These are phyloP conservation scores for Labrus mixtus DNA, from an alignment of 2,113 vertebrate species.

Conservation along the genomic window DNA sequence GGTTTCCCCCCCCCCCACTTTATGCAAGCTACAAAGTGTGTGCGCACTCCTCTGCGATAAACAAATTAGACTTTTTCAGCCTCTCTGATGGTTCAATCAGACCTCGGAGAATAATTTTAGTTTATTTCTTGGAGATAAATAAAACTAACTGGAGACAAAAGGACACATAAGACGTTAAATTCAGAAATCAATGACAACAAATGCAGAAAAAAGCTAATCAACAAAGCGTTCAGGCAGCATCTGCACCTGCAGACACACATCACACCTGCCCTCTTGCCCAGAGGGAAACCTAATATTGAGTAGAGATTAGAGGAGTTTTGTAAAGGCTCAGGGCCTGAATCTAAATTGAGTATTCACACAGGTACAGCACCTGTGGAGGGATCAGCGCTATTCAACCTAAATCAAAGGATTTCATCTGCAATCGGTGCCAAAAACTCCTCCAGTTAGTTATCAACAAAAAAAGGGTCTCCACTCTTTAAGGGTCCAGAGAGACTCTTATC, in stretches of 20 bases:
- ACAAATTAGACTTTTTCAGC: slow-evolving; percentile 21
- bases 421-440: slow-evolving; percentile 47
- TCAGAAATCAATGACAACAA: background rate
- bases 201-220: slow-evolving; percentile 13
- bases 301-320: slow-evolving; percentile 65
- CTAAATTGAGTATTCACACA: slow-evolving; percentile 69
- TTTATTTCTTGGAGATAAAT: background rate
- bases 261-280: slow-evolving; percentile 68
- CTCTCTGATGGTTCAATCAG: background rate
- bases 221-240: slow-evolving; percentile 47
- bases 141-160: background rate
- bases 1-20: slow-evolving; percentile 46
- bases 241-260: slow-evolving; percentile 67
- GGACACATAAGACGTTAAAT: background rate
- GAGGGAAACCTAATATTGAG: slow-evolving; percentile 67
- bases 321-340: slow-evolving; percentile 41
- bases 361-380: slow-evolving; percentile 78
- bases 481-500: slow-evolving; percentile 68
- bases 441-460: slow-evolving; percentile 47
- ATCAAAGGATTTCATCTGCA: slow-evolving; percentile 39
- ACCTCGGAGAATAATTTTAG: slow-evolving; percentile 8
- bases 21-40: slow-evolving; percentile 49
- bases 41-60: slow-evolving; percentile 38
- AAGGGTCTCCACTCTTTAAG: slow-evolving; percentile 45
- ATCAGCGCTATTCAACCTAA: slow-evolving; percentile 50